Percentiles rank a stretch among this genome's conserved stretches.
These are phyloP conservation scores for Luscinia megarhynchos DNA, from an alignment of 2,797 vertebrate genomes.

Conservation along the genomic window DNA sequence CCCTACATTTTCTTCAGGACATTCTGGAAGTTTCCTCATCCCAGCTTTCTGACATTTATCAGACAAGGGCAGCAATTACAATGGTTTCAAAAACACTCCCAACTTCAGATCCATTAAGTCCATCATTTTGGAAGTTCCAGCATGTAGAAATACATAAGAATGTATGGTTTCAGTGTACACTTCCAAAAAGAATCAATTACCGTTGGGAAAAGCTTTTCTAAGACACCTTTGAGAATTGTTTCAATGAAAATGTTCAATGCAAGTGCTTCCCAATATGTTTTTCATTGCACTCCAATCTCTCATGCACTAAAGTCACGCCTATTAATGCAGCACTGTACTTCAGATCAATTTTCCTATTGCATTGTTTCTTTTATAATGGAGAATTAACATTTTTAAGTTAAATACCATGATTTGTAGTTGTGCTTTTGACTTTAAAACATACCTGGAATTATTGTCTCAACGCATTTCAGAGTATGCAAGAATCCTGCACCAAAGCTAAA, in stretches of 20 bases:
- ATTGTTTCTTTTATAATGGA: background rate
- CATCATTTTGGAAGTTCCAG: background rate
- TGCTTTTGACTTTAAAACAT: background rate
- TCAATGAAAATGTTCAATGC: background rate
- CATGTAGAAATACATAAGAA: background rate
- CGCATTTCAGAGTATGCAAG: background rate
- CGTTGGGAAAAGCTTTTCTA: background rate
- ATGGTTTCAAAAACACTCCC: background rate
- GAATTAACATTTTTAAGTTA: background rate
- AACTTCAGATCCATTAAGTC: background rate
- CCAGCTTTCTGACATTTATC: background rate
- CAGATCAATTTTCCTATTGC: background rate
- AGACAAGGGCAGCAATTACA: background rate
- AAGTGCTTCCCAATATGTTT: background rate
- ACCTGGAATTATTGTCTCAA: background rate
- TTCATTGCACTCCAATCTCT: background rate
- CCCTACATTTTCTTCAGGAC: background rate
- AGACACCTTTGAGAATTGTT: background rate
- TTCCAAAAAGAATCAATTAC: background rate
- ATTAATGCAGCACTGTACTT: background rate
- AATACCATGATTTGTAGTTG: background rate
- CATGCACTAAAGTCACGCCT: background rate
- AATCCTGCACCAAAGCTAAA: slow-evolving; percentile 4
- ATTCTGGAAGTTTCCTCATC: slow-evolving; percentile 1
- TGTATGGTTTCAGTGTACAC: background rate